Evolutionary conservation across 2,888 invertebrate genomes (phyloP).

Genomic region (Lasius fuliginosus): DNA sequence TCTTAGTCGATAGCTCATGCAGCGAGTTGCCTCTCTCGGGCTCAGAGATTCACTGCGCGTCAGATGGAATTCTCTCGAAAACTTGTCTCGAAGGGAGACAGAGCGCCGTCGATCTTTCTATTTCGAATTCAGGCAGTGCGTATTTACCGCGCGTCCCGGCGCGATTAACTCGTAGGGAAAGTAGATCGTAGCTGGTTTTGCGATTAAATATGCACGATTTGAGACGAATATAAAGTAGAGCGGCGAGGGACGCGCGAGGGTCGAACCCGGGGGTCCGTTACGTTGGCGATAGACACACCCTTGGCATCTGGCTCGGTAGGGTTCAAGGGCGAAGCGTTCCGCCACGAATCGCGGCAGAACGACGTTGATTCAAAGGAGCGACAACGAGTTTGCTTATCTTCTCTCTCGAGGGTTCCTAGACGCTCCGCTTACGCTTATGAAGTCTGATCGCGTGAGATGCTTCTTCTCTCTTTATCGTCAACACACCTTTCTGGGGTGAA

Average conservation of each 20-base stretch:
- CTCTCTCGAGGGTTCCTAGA: conserved; percentile 56
- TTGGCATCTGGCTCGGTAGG: conserved; percentile 76
- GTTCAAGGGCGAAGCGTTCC: conserved; percentile 71
- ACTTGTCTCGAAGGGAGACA: conserved; percentile 38
- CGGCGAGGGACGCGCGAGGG: conserved; percentile 52
- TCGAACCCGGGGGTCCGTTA: conserved; percentile 3
- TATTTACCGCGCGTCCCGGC: conserved; percentile 65
- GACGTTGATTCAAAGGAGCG: conserved; percentile 49
- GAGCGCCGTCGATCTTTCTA: conserved; percentile 26
- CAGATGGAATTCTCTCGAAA: conserved; percentile 44
- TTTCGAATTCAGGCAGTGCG: conserved; percentile 42
- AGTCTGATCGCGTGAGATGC: conserved; percentile 79
- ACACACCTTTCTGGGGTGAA: conserved; percentile 52
- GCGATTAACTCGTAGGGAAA: conserved; percentile 81
- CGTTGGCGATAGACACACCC: conserved; percentile 40
- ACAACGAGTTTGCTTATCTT: conserved; percentile 63
- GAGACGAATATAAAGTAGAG: conserved; percentile 83
- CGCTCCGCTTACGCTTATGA: conserved; percentile 73
- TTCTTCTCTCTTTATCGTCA: conserved; percentile 57
- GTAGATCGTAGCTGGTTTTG: conserved; percentile 79
- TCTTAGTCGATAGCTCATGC: conserved; percentile 49
- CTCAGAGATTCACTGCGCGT: conserved; percentile 49
- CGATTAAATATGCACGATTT: conserved; percentile 84
- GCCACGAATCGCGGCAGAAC: conserved; percentile 56
- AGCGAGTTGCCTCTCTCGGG: conserved; percentile 18